Base-by-base conservation (phyloP, 2,797 vertebrate genomes). In the Anguilla marmorata region DNA sequence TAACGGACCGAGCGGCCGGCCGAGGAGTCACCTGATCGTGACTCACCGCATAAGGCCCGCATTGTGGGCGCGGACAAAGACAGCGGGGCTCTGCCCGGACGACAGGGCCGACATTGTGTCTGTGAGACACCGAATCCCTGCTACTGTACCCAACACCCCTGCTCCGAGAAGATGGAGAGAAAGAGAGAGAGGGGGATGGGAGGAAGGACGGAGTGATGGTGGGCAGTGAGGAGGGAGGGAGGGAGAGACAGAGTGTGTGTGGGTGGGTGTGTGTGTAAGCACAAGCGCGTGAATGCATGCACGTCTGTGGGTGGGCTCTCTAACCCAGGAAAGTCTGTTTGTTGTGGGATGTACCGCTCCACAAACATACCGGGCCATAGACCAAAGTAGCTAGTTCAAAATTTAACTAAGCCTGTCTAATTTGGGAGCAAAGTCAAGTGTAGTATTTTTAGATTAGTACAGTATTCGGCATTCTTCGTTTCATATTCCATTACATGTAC, bases 61-160 rank as follows among this genome's bases (percentile, higher is more conserved):
- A 93, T 96, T 96, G 95, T 96, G 90, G 90, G 89, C 88, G 88
- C 14, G 12, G 88, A 90, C 88, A 87, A 82, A 83, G 89, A 90
- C 89, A 89, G 94, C 93, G 94, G 94, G 91, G 87, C 90, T 85
- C 85, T 56, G n/a, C 48, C 5, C 52, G 16, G 30, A 60, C 87
- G 63, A 93, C 91, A 93, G 91, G 91, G 87, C 85, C 89, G 90
- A 90, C 86, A 91, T 90, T 92, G 92, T 93, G 87, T 85, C 69
- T 52, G 74, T n/a, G 88, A 92, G 93, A 92, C 92, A 93, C 93
- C 90, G 94, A 92, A 94, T 87, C 87, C 86, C 50, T 88, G 91
- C 89, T 90, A 92, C 92, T 93, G 89, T 90, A 93, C 92, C 93
- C 92, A 91, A 88, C 89, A 88, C 89, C 58, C 72, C 54, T 24